Evolutionary conservation across 2,888 invertebrate species (phyloP), one percentile per base, ranked within the genome.

Genomic region (Lasioglossum pauxillum): DNA sequence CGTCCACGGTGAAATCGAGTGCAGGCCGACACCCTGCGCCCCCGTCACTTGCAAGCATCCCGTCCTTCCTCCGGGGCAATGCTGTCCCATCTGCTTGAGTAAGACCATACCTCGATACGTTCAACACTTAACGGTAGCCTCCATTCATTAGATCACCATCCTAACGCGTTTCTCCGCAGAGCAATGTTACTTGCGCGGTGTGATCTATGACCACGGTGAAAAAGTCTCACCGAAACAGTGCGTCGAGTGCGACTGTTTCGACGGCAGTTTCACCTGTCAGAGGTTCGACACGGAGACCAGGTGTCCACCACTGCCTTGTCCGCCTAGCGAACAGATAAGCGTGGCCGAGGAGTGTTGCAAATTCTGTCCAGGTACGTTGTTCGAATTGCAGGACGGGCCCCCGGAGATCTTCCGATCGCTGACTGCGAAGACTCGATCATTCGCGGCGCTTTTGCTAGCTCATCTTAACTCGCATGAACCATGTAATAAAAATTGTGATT

Each of bases 301-400:
- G 91, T 98, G 98, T 95, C 98, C 98, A 75, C 96, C 96, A 92
- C 96, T 98, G 91, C 96, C 97, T 79, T 98, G 98, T 95, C 97
- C 98, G 88, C 96, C 96, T 77, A 96, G 96, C 88, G 97, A 98
- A 94, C 98, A 98, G 95, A 97, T 98, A 95, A 97, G 97, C 92
- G 97, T 98, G 86, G 97, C 97, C 76, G 98, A 97, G 84, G 97
- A 98, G 95, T 98, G 98, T 96, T 98, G 98, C 96, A 98, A 98
- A 95, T 98, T 98, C 95, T 98, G 98, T 95, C 97, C 97, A 96
- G 98, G 98, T 98, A 95, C 23, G 53, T 89, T 89, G 91, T 78
- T 46, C 19, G 8, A 35, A 12, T n/a, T 35, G 38, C 78, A 49
- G 46, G 69, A 53, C 23, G 27, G 49, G 46, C 0, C 35, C 12